A percentile compares a stretch with the other conserved stretches of the same genome.
Conservation (phyloP, 2,888 invertebrate species). For the Pediacus dermestoides region DNA sequence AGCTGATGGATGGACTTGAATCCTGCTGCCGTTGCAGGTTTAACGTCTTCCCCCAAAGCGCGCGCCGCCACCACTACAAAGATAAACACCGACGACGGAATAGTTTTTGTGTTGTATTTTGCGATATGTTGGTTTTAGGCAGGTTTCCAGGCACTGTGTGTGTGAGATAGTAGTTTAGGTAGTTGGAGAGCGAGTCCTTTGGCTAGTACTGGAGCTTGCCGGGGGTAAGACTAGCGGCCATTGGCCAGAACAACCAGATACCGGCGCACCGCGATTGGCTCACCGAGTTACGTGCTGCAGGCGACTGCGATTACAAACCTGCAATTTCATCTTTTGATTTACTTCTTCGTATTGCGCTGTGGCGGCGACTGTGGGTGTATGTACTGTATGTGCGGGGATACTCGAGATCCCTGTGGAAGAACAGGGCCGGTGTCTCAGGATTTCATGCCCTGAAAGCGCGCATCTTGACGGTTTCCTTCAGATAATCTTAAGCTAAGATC, state of each 20-base stretch:
- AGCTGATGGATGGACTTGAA: too few species aligned
- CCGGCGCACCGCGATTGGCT: conserved; percentile 46
- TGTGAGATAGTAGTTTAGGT: conserved; percentile 34
- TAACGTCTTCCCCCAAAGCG: too few species aligned
- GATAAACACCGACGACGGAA: conserved; percentile 17
- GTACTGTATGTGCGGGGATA: conserved; percentile 20
- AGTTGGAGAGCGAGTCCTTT: conserved; percentile 37
- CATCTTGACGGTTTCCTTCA: neutral
- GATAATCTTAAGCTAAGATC: too few species aligned
- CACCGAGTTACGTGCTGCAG: conserved; percentile 47
- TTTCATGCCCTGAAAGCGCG: too few species aligned
- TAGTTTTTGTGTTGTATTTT: conserved; percentile 15
- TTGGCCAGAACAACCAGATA: conserved; percentile 46
- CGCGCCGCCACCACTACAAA: too few species aligned
- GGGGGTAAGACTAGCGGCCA: conserved; percentile 50
- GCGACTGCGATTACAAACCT: conserved; percentile 46
- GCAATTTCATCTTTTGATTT: conserved; percentile 49
- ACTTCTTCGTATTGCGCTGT: conserved; percentile 37
- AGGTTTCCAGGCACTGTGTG: conserved; percentile 45
- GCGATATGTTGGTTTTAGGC: conserved; percentile 37
- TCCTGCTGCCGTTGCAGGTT: too few species aligned
- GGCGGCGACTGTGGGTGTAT: conserved; percentile 36
- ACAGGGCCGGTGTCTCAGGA: conserved; percentile 10
- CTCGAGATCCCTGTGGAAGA: neutral
- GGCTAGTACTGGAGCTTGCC: conserved; percentile 43